Base-by-base conservation (phyloP, 2,888 invertebrate genomes). In the Thyatira batis region DNA sequence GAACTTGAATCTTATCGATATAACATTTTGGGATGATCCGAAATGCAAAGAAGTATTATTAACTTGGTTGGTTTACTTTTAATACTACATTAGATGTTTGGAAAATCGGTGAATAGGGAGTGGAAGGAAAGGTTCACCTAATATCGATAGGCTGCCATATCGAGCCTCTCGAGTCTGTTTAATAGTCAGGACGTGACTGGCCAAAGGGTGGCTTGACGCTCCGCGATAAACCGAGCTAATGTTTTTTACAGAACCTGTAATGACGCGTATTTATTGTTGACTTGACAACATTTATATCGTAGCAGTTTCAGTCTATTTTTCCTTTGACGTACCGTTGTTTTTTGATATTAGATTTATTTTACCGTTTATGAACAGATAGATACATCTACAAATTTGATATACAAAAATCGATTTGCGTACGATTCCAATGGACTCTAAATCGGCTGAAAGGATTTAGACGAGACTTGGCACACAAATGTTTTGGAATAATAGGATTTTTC, bases 131-230 rank as follows among this genome's bases (percentile, higher is more conserved):
- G 28, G 45, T 60, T 53, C 51, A 54, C 45, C 52, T 63, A 56
- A 69, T 66, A 75, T 65, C 67, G 67, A 71, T 71, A 72, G 64
- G 65, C 62, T 64, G 52, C 60, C 62, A 68, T 68, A 72, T 66
- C 64, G 44, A 48, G n/a, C 54, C 56, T 44, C 53, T 57, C 50
- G 51, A 52, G 45, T 54, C 48, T n/a, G 13, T 64, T 61, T 73
- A 67, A 76, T 67, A 62, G 69, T 53, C 58, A 55, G 64, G 60
- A 77, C 77, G 76, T 76, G 76, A 72, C 71, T 52, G n/a, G 54
- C 55, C 60, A 65, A 67, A 68, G 66, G 57, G 45, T 43, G 3
- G n/a, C 49, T 21, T 20, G 43, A 43, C 48, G 44, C 30, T 23
- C 39, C 39, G 27, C 27, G 53, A 39, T 54, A 50, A 56, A 69